Conservation (phyloP, 2,797 vertebrate genomes). For the Acomys russatus region DNA sequence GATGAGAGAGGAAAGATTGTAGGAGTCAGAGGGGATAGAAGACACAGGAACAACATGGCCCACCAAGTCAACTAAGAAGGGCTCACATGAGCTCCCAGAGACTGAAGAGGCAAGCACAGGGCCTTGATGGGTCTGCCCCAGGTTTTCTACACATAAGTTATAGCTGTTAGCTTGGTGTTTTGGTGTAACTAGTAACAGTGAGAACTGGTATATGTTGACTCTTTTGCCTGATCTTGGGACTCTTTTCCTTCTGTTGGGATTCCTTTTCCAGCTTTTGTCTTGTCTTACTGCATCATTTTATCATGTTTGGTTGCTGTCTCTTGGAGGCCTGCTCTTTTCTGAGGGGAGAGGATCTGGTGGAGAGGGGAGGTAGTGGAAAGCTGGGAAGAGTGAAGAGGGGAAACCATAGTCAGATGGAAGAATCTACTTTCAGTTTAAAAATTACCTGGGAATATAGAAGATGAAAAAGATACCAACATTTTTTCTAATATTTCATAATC, state of each 20-base stretch:
- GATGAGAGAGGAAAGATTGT: neutral
- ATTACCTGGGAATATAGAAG: slow-evolving; percentile 10
- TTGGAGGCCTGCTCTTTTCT: neutral
- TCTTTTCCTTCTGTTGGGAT: neutral
- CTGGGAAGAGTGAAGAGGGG: neutral
- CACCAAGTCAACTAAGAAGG: neutral
- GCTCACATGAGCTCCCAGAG: neutral
- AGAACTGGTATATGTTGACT: neutral
- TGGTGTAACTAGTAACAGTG: neutral
- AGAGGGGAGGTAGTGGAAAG: neutral
- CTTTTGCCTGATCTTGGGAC: neutral
- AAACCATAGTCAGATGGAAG: neutral
- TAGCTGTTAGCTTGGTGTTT: neutral
- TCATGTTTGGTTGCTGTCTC: neutral
- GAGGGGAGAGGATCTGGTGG: neutral
- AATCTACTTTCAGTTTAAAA: neutral
- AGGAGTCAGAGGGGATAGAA: neutral
- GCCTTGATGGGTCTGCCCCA: neutral
- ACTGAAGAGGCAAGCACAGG: neutral
- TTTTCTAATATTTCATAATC: slow-evolving; percentile 16
- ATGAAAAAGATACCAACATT: neutral
- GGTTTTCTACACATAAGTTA: neutral
- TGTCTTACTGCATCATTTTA: neutral
- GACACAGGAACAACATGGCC: neutral
- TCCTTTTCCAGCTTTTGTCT: neutral